Evolutionary conservation across 1,140 invertebrate species (phyloP).

Genomic region (Macrosteles quadrilineatus): DNA sequence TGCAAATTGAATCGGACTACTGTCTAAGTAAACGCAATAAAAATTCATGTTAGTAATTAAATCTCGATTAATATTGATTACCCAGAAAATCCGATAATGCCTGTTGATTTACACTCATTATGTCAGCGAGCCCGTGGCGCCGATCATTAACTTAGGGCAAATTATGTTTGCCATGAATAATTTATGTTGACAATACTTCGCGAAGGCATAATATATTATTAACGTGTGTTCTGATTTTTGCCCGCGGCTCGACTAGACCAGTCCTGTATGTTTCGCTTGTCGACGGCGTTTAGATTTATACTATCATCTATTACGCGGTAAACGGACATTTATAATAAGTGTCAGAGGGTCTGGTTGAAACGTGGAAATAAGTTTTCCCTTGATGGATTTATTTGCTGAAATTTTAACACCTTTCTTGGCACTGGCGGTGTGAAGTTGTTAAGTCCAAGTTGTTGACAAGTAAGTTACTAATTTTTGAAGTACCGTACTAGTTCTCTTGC

Average conservation of each 20-base stretch:
- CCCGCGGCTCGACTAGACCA: neutral
- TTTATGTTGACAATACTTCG: constrained; percentile 5
- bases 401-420: constrained; percentile 3
- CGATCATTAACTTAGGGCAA: neutral
- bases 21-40: too few relatives aligned
- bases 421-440: too few relatives aligned
- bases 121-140: too few relatives aligned
- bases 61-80: too few relatives aligned
- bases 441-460: too few relatives aligned
- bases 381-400: constrained; percentile 7
- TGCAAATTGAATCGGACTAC: neutral
- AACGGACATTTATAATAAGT: constrained; percentile 9
- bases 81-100: too few relatives aligned
- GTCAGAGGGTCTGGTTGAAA: neutral
- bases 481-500: too few relatives aligned
- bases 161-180: constrained; percentile 18
- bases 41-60: too few relatives aligned
- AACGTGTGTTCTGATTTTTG: neutral
- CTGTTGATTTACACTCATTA: too few relatives aligned
- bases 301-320: neutral
- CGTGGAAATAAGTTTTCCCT: neutral
- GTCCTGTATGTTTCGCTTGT: neutral
- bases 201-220: constrained; percentile 6
- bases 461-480: too few relatives aligned
- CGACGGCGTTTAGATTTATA: neutral